Conservation (phyloP, 2,113 vertebrate species). For the Oriolus oriolus region DNA sequence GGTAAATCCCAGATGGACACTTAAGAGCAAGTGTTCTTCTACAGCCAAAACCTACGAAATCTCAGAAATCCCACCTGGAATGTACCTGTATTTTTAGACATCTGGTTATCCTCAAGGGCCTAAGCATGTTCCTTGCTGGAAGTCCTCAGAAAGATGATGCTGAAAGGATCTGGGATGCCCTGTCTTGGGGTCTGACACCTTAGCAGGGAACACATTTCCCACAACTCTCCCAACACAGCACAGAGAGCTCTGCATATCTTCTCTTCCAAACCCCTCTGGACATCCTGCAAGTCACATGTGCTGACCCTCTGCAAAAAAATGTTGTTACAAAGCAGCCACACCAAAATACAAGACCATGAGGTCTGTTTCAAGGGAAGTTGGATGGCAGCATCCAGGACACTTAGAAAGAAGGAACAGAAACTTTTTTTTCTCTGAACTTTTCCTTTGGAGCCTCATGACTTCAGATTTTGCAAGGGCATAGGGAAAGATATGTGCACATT, state of each 20-base stretch:
- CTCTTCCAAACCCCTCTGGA: background rate
- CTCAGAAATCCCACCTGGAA: background rate
- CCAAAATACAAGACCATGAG: background rate
- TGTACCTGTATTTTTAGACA: fast-evolving
- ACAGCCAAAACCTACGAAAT: background rate
- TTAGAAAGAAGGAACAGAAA: slow-evolving; percentile 79
- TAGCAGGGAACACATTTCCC: fast-evolving
- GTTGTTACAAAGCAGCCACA: background rate
- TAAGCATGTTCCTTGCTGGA: background rate
- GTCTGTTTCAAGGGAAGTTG: slow-evolving; percentile 60
- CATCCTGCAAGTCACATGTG: background rate
- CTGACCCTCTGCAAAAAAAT: background rate
- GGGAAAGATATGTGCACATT: slow-evolving; percentile 61
- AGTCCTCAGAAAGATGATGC: background rate
- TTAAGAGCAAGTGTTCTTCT: background rate
- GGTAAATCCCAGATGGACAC: background rate
- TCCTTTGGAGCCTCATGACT: slow-evolving; percentile 75
- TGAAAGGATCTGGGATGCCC: background rate
- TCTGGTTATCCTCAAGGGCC: background rate
- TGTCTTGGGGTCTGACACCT: background rate
- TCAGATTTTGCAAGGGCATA: slow-evolving; percentile 75
- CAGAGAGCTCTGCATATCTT: background rate
- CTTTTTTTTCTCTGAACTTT: slow-evolving; percentile 58
- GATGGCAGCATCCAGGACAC: slow-evolving; percentile 53
- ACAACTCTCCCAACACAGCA: fast-evolving